Evolutionary conservation across 2,113 vertebrate genomes (phyloP).

Genomic region (Catagonus wagneri): DNA sequence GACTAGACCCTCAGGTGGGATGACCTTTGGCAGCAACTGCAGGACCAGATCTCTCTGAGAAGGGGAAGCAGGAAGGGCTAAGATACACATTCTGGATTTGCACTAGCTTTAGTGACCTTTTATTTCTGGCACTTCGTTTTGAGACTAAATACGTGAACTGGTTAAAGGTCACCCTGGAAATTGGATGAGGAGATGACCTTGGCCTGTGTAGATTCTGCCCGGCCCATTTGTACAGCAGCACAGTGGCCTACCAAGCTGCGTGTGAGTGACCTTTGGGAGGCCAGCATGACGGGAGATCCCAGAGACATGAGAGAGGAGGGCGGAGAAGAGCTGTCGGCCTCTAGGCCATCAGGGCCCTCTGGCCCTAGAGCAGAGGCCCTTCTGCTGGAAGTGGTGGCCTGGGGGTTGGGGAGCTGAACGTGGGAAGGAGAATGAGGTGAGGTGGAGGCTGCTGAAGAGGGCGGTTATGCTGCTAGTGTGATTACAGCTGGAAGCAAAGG

Average conservation of each 20-base stretch:
- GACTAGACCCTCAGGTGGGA: neutral
- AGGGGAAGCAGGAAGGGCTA: neutral
- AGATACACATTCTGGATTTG: constrained; percentile 64
- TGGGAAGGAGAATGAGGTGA: neutral
- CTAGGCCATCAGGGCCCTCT: neutral
- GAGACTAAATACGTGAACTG: neutral
- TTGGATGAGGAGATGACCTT: neutral
- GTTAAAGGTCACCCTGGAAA: constrained; percentile 79
- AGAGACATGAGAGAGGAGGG: neutral
- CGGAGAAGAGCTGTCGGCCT: neutral
- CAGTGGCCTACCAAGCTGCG: neutral
- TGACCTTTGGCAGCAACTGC: neutral
- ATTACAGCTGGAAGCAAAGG: constrained; percentile 12
- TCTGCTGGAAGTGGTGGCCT: neutral
- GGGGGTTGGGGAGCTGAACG: neutral
- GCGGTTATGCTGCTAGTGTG: neutral
- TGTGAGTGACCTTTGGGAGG: neutral
- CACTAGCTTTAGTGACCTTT: constrained; percentile 64
- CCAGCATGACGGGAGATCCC: neutral
- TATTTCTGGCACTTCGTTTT: constrained; percentile 85
- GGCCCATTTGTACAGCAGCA: neutral
- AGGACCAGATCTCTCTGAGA: neutral
- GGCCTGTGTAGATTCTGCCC: neutral
- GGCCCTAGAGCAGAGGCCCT: neutral
- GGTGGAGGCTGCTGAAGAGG: neutral